These are phyloP conservation scores for Drosophila tani DNA, from an alignment of 1,140 invertebrate genomes.

Conservation along the genomic window DNA sequence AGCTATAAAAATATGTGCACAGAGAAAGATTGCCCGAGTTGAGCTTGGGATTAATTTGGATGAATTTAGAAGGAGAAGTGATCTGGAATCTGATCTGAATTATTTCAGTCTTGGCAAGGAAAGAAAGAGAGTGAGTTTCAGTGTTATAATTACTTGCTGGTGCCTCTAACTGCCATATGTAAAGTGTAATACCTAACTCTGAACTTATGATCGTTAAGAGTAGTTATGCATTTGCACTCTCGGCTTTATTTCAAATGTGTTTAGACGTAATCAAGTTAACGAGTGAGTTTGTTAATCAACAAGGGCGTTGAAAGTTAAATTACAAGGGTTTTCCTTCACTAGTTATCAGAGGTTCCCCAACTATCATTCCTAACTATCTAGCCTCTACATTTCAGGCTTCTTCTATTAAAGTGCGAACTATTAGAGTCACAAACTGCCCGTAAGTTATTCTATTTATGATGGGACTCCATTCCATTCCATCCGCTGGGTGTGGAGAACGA, in stretches of 20 bases:
- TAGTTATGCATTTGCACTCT: background rate
- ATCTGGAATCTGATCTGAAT: background rate
- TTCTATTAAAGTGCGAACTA: conserved; percentile 27
- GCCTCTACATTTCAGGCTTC: background rate
- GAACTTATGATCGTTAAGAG: background rate
- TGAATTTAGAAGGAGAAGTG: conserved; percentile 4
- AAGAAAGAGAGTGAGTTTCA: conserved; percentile 2
- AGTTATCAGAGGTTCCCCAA: background rate
- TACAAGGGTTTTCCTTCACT: background rate
- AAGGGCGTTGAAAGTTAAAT: background rate
- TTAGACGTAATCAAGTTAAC: conserved; percentile 3
- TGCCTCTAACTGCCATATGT: too few species aligned
- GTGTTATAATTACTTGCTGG: background rate
- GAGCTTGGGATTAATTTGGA: background rate
- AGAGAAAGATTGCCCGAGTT: conserved; percentile 51
- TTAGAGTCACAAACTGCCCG: conserved; percentile 24
- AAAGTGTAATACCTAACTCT: background rate
- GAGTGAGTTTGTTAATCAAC: background rate
- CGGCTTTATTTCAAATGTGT: background rate
- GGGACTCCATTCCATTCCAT: background rate
- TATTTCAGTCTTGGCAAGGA: background rate
- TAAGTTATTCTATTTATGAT: conserved; percentile 33
- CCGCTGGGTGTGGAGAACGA: conserved; percentile 62
- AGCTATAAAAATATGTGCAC: conserved; percentile 5
- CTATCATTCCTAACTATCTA: conserved; percentile 3